These are phyloP conservation scores for Mungos mungo DNA, from an alignment of 2,113 vertebrate genomes.

Conservation along the genomic window DNA sequence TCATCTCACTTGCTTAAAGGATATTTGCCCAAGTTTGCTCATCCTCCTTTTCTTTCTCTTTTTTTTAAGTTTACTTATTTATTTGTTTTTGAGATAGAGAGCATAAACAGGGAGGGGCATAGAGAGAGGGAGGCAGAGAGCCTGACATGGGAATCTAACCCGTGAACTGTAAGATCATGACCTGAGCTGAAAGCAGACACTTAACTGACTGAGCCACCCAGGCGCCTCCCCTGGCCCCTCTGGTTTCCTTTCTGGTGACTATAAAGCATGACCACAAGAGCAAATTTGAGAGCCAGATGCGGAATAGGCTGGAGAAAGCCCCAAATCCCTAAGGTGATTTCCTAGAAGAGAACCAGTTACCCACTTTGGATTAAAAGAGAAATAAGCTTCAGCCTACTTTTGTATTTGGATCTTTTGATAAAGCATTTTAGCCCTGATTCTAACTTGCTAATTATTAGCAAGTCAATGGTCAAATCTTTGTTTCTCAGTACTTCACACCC, in stretches of 20 bases:
- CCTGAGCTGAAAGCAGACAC: too few species aligned
- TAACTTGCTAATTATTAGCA: not conserved
- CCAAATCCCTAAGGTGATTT: not conserved
- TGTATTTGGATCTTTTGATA: not conserved
- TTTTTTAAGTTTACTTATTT: too few species aligned
- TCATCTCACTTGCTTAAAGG: not conserved
- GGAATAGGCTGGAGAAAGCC: not conserved
- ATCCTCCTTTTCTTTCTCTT: not conserved
- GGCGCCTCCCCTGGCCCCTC: too few species aligned
- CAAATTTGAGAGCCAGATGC: not conserved
- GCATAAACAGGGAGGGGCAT: too few species aligned
- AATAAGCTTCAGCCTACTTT: not conserved
- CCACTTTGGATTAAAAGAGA: not conserved
- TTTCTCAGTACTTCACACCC: not conserved
- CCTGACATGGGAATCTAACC: too few species aligned
- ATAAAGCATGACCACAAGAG: not conserved
- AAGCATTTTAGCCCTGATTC: not conserved
- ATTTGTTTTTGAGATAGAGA: too few species aligned
- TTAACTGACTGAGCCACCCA: too few species aligned
- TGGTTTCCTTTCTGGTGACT: not conserved
- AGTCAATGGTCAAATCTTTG: not conserved
- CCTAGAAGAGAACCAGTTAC: not conserved
- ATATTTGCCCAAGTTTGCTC: not conserved
- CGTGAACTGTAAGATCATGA: too few species aligned
- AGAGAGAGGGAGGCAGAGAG: too few species aligned